phyloP scores from a whole-genome alignment of 2,888 invertebrate genomes.

The Drosophila mayaguana region DNA sequence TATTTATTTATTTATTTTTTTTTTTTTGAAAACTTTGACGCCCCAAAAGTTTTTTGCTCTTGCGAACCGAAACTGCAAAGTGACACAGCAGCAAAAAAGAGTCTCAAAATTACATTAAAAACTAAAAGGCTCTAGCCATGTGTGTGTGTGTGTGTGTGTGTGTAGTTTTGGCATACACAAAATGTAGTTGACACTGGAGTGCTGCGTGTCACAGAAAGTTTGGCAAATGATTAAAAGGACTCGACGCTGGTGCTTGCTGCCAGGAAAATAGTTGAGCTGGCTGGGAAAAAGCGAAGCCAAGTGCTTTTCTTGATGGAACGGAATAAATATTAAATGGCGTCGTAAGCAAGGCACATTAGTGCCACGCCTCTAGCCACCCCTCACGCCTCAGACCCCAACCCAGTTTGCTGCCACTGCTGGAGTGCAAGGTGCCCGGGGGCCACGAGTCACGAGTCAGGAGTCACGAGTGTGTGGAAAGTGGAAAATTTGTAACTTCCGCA shows the following conservation, averaged over 20 bases:
- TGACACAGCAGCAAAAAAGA: conserved; percentile 66
- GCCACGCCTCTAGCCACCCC: conserved; percentile 37
- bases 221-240: conserved; percentile 82
- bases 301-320: conserved; percentile 71
- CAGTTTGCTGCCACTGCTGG: background rate
- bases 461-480: conserved; percentile 73
- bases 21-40: conserved; percentile 45
- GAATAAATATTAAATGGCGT: conserved; percentile 79
- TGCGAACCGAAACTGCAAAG: conserved; percentile 59
- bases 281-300: conserved; percentile 61
- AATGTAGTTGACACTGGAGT: conserved; percentile 74
- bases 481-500: conserved; percentile 83
- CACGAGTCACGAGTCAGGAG: conserved; percentile 9
- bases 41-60: conserved; percentile 55
- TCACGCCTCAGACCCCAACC: too few relatives aligned
- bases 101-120: conserved; percentile 78
- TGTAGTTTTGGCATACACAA: conserved; percentile 75
- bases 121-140: conserved; percentile 66
- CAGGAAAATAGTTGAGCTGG: conserved; percentile 58
- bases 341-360: conserved; percentile 78
- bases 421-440: conserved; percentile 57
- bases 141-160: conserved; percentile 30
- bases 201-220: conserved; percentile 78
- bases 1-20: conserved; percentile 14
- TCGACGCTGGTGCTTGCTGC: conserved; percentile 43